Evolutionary conservation across 2,797 vertebrate species (phyloP), one percentile per base, ranked within the genome.

Genomic region (Melanotaenia parkinsoni): DNA sequence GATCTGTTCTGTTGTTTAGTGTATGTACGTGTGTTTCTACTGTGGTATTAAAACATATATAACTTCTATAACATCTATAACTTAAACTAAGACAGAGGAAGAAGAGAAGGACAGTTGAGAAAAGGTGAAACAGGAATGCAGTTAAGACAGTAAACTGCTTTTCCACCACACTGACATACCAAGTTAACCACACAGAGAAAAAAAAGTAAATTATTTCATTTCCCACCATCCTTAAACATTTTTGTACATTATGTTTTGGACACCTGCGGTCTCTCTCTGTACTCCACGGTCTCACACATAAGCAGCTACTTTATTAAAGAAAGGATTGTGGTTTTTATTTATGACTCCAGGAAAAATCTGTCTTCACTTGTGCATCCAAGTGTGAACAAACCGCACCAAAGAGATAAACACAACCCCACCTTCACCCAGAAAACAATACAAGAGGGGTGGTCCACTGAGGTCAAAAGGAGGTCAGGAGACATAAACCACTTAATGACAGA

Each of bases 401-500:
- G 37, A 58, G 50, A 78, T 58, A 78, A 82, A 77, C 70, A 77
- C 32, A 59, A 70, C 13, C 63, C 50, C 50, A 70, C 65, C 30
- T 75, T 69, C 58, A 58, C 20, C 63, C 63, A 74, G 50, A 72
- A 74, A 70, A 69, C 68, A 81, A 80, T 69, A 62, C 37, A 76
- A 68, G 84, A 64, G 64, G 58, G 77, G 68, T 73, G 58, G 70
- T 63, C 59, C 72, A 5, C 77, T 72, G 76, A 89, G 91, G 89
- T 92, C 86, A 91, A 84, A 79, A 71, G 45, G 81, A 81, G 86
- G 90, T 94, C 90, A 90, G 83, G 90, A 92, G 86, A 90, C 89
- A 87, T 86, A 78, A 84, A 86, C 79, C 81, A 81, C 83, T 86
- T 86, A 86, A 87, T 85, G 78, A 72, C 65, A 74, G 77, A 58